phyloP scores from a whole-genome alignment of 2,113 vertebrate genomes.

The Proterorhinus semilunaris region DNA sequence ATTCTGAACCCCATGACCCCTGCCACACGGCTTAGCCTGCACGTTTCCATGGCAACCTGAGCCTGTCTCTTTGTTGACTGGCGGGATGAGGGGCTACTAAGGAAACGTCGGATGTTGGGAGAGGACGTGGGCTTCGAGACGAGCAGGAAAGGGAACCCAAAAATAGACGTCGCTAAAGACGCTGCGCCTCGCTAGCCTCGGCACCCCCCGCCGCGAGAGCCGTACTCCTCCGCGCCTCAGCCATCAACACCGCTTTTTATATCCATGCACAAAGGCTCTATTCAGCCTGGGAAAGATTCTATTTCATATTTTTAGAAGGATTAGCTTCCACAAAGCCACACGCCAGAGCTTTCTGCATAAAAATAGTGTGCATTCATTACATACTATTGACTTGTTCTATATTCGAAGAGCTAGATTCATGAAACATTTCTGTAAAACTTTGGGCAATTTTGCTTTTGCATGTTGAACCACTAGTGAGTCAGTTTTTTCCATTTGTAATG shows the following conservation, averaged over 20 bases:
- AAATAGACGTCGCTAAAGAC: slow-evolving; percentile 56
- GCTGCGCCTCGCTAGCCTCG: slow-evolving; percentile 6
- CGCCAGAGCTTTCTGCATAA: background rate
- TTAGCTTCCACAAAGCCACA: background rate
- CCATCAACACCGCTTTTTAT: slow-evolving; percentile 18
- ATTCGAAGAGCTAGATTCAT: no score
- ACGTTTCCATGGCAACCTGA: slow-evolving; percentile 74
- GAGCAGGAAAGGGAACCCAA: slow-evolving; percentile 39
- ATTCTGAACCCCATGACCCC: background rate
- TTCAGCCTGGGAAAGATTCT: background rate
- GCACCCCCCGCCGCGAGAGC: slow-evolving; percentile 4
- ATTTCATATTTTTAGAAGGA: slow-evolving; percentile 2
- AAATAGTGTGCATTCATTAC: background rate
- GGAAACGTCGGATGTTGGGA: slow-evolving; percentile 59
- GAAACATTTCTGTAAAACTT: no score
- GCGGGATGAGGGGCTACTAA: slow-evolving; percentile 47
- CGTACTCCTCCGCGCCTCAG: slow-evolving; percentile 16
- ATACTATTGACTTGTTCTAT: background rate
- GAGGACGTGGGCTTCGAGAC: slow-evolving; percentile 49
- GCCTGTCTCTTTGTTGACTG: slow-evolving; percentile 81
- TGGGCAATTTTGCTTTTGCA: no score
- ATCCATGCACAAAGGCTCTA: background rate
- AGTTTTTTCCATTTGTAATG: no score
- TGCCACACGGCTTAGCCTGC: slow-evolving; percentile 50
- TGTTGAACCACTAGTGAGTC: no score